A percentile compares a stretch with the other conserved stretches of the same genome.
phyloP scores from a whole-genome alignment of 2,888 invertebrate species.

The Tetragonisca angustula region DNA sequence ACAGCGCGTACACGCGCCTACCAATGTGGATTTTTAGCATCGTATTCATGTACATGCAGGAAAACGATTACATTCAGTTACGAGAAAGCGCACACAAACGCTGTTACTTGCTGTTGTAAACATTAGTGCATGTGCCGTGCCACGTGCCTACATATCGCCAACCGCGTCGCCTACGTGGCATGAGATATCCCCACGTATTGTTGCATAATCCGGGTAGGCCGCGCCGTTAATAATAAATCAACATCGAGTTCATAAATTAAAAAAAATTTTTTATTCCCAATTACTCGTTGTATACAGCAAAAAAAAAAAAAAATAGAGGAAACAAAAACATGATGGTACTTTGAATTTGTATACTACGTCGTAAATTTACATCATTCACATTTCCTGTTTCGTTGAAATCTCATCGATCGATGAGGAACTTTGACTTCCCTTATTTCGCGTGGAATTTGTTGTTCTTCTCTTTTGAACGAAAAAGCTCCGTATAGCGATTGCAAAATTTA shows the following conservation, averaged over 20 bases:
- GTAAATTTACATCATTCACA: background rate
- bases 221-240: conserved; percentile 44
- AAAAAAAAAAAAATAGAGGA: background rate
- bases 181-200: conserved; percentile 36
- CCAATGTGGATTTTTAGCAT: conserved; percentile 22
- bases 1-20: conserved; percentile 3
- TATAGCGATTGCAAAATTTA: background rate
- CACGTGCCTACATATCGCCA: conserved; percentile 66
- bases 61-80: conserved; percentile 50
- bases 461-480: no score
- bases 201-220: conserved; percentile 59
- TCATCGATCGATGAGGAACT: background rate
- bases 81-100: conserved; percentile 47
- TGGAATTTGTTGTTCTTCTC: background rate
- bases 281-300: background rate
- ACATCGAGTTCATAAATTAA: conserved; percentile 27
- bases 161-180: conserved; percentile 41
- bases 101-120: conserved; percentile 38
- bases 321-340: background rate
- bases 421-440: background rate
- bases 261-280: conserved; percentile 14
- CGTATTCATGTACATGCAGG: conserved; percentile 6
- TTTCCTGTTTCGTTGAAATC: background rate
- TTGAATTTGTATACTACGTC: background rate
- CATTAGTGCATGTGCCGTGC: conserved; percentile 65